Evolutionary conservation across 1,140 invertebrate species (phyloP), one percentile per base, ranked within the genome.

Genomic region (Drosophila mojavensis): DNA sequence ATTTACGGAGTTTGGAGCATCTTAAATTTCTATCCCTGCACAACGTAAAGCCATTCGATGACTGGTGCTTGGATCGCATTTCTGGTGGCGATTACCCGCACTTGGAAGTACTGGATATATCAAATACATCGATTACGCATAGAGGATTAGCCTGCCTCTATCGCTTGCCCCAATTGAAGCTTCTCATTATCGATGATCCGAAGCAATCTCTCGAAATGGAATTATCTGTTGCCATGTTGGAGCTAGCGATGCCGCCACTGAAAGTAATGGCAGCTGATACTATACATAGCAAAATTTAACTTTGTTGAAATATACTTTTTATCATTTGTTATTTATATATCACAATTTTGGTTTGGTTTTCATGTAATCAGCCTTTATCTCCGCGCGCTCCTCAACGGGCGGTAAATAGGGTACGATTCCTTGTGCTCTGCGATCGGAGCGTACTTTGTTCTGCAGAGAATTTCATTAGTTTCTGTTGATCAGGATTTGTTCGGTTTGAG

Each of bases 11-110:
- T 64, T 91, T 97, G 11, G 74, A 91, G 28, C 90, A 93, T 48
- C 72, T 97, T 0, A 95, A 94, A 80, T 95, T 94, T 92, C 79
- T 97, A 0, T 95, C 94, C 71, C 93, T 97, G 28, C 93, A 92
- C 74, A 93, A 94, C 56, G 95, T 95, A 73, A 78, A 91, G 50
- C 77, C 93, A 45, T 93, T 97, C 59, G 95, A 97, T 93, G 96
- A 97, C 86, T 98, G 96, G 96, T 95, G 94, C 67, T 71, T 97
- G 55, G 95, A 96, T 86, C 93, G 94, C 69, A 92, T 97, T 28
- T 91, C 93, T 30, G 92, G 93, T 41, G 91, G 94, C n/a, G 95
- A 94, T 68, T 91, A 84, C 54, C 91, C 94, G 13, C 93, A 92
- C 13, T 82, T 98, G 20, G 94, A 97, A 81, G 94, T 96, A 71